phyloP scores from a whole-genome alignment of 2,113 vertebrate species.

The Nanger granti region DNA sequence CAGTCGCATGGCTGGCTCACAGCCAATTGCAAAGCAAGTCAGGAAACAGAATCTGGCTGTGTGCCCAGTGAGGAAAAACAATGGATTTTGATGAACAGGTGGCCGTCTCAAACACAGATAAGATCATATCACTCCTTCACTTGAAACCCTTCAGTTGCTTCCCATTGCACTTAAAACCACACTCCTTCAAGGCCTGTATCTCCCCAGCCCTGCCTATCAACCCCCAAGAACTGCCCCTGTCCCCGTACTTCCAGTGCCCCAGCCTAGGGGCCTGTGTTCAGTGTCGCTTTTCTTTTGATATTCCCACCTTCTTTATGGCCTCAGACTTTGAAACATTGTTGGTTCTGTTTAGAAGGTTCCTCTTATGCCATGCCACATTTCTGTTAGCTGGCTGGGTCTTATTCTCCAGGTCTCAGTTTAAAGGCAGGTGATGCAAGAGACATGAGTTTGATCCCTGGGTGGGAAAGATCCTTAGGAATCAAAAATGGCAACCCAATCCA shows the following conservation, averaged over 20 bases:
- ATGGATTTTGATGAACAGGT: constrained; percentile 6
- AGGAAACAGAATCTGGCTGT: background rate
- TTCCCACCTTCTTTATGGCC: background rate
- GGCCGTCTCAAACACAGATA: background rate
- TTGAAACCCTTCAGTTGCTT: background rate
- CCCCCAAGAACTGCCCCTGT: background rate
- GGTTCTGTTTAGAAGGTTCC: background rate
- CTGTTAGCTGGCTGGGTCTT: background rate
- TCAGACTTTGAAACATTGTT: background rate
- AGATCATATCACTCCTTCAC: background rate
- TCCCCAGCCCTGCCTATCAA: rapidly evolving
- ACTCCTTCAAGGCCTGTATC: background rate
- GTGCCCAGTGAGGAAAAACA: background rate
- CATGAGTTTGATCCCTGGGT: background rate
- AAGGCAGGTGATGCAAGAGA: background rate
- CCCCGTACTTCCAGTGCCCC: rapidly evolving
- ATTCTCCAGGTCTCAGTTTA: background rate
- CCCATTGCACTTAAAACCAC: background rate
- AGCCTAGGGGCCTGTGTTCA: background rate
- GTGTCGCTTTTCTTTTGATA: background rate
- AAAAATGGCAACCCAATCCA: background rate
- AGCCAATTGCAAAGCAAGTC: background rate
- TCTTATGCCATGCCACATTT: background rate
- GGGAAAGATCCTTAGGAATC: background rate
- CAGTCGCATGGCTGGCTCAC: background rate